Percentiles rank a stretch among this genome's conserved stretches.
Evolutionary conservation across 2,888 invertebrate genomes (phyloP).

Genomic region (Amphipoea oculea): DNA sequence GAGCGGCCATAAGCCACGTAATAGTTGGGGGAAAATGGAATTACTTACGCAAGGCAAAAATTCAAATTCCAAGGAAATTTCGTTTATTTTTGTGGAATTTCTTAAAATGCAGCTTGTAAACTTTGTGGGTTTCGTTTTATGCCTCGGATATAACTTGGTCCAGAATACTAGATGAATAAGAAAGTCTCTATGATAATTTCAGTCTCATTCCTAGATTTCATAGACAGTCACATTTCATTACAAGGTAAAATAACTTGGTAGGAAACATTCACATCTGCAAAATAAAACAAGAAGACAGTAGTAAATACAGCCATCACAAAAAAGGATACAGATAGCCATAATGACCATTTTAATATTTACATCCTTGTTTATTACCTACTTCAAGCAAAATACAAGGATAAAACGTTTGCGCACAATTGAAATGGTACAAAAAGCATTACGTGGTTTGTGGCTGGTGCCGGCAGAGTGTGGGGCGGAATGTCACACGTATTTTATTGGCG

Average conservation of each 20-base stretch:
- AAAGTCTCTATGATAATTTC: not conserved
- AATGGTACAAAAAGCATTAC: constrained; percentile 63
- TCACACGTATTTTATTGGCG: constrained; percentile 75
- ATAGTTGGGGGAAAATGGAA: constrained; percentile 58
- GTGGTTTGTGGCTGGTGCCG: constrained; percentile 53
- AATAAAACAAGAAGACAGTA: constrained; percentile 2
- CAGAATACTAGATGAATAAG: constrained; percentile 5
- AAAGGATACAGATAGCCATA: not conserved
- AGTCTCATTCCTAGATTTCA: not conserved
- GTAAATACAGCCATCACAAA: constrained; percentile 26
- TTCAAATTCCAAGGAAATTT: constrained; percentile 43
- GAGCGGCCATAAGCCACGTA: constrained; percentile 68
- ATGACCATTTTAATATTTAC: constrained; percentile 20
- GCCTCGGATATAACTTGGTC: not conserved
- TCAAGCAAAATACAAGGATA: constrained; percentile 48
- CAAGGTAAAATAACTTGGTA: not conserved
- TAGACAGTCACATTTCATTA: constrained; percentile 1
- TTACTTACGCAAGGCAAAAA: constrained; percentile 58
- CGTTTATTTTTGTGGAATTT: constrained; percentile 43
- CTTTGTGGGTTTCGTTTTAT: constrained; percentile 8
- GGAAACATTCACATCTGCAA: not conserved
- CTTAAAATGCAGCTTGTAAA: constrained; percentile 33
- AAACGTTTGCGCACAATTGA: constrained; percentile 61
- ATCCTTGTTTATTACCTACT: constrained; percentile 50
- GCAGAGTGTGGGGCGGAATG: constrained; percentile 58